Conservation (phyloP, 2,888 invertebrate species). For the Lagria hirta region DNA sequence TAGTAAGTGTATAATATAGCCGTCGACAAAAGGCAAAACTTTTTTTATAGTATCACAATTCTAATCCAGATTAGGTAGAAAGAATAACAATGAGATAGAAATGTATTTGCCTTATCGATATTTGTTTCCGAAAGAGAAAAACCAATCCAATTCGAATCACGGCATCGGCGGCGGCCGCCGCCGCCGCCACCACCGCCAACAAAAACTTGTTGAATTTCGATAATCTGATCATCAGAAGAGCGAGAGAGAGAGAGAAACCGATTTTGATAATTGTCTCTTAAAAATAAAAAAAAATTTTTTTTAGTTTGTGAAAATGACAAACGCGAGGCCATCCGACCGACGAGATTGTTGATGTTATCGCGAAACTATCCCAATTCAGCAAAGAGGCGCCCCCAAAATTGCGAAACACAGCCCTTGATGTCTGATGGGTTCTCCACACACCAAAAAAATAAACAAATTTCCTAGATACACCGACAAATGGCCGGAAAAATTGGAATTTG, state of each 20-base stretch:
- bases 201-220: slow-evolving; percentile 27
- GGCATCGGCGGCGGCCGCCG: slow-evolving; percentile 3
- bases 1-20: slow-evolving; percentile 15
- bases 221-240: slow-evolving; percentile 21
- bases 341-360: slow-evolving; percentile 55
- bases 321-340: slow-evolving; percentile 49
- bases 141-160: no score
- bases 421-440: slow-evolving; percentile 43
- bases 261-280: slow-evolving; percentile 1
- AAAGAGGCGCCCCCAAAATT: slow-evolving; percentile 52
- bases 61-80: no score
- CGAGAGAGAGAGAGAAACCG: not conserved
- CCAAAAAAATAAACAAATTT: slow-evolving; percentile 48
- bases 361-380: slow-evolving; percentile 50
- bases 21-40: slow-evolving; percentile 17
- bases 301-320: slow-evolving; percentile 52
- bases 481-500: no score
- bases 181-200: slow-evolving; percentile 13
- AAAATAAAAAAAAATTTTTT: slow-evolving; percentile 21
- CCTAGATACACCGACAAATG: no score
- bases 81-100: no score
- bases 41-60: no score
- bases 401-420: slow-evolving; percentile 50
- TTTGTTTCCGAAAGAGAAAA: no score
- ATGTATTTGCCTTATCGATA: no score